phyloP scores from a whole-genome alignment of 2,113 vertebrate species.

The Fregetta grallaria region DNA sequence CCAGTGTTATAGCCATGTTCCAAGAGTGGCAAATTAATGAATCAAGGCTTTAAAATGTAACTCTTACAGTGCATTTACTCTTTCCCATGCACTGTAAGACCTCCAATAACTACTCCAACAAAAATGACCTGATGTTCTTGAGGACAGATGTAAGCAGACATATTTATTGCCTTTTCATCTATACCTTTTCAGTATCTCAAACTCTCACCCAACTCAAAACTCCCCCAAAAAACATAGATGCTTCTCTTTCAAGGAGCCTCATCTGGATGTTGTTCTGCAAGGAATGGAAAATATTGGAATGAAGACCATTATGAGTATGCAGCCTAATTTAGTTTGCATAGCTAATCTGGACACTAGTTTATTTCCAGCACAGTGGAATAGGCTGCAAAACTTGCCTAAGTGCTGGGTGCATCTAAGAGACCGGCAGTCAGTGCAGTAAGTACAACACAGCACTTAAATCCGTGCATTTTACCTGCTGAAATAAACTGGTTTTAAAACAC shows the following conservation, averaged over 20 bases:
- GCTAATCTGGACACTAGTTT: background rate
- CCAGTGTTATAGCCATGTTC: background rate
- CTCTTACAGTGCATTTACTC: background rate
- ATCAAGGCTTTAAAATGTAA: background rate
- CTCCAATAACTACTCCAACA: background rate
- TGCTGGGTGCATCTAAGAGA: background rate
- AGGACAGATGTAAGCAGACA: background rate
- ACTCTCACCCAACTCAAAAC: background rate
- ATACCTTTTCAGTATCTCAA: background rate
- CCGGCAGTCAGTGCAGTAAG: background rate
- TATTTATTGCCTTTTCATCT: background rate
- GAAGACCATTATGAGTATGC: background rate
- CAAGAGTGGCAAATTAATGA: background rate
- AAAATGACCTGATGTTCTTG: background rate
- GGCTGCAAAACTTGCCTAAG: background rate
- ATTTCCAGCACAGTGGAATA: background rate
- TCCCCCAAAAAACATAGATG: background rate
- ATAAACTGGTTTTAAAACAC: background rate
- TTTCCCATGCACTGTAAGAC: background rate
- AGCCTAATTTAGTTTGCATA: background rate
- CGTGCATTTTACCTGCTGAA: background rate
- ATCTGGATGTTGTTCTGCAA: background rate
- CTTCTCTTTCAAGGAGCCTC: background rate
- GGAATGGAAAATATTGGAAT: background rate
- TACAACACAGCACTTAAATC: background rate